Evolutionary conservation across 2,888 invertebrate genomes (phyloP), one percentile per base, ranked within the genome.

Genomic region (Apamea monoglypha): DNA sequence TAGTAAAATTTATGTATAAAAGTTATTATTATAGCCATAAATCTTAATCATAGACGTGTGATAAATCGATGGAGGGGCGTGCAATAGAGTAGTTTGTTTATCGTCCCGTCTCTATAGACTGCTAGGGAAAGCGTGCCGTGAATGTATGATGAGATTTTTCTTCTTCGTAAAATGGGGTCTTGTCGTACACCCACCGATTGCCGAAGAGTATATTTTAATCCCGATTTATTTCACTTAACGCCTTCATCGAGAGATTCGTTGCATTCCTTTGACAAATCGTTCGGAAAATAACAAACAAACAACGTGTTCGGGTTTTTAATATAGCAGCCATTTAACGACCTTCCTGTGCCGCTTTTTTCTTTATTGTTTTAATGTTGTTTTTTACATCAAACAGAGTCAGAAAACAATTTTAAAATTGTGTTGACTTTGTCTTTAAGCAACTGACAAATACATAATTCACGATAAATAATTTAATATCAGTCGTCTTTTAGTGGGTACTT

Each of bases 61-160:
- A 91, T 91, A 91, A 90, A 91, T 91, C 90, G 87, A 91, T 88
- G 78, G 78, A 88, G 84, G 82, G 84, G 85, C 85, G 87, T 80
- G 89, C 82, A 85, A 85, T 85, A 84, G 80, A 89, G 85, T 90
- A 89, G 89, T 89, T 89, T 90, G 88, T 90, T 88, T 89, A 89
- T 89, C 82, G 83, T 76, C 82, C 75, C 87, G 80, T 85, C 85
- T 90, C 81, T 79, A 82, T 83, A 84, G 85, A 84, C 79, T 82
- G 84, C 83, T 82, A 82, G 74, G 76, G 75, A 76, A 84, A 84
- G 71, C 90, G 87, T 82, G 89, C 74, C 75, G 76, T 74, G 89
- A 90, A 89, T 89, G 76, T 81, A 79, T 87, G 84, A 90, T 87
- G 84, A 89, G 90, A 85, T 76, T 86, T 87, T 90, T 87, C 87